A percentile compares a stretch with the other conserved stretches of the same genome.
Conservation (phyloP, 2,797 vertebrate genomes). For the Poecilia wingei region DNA sequence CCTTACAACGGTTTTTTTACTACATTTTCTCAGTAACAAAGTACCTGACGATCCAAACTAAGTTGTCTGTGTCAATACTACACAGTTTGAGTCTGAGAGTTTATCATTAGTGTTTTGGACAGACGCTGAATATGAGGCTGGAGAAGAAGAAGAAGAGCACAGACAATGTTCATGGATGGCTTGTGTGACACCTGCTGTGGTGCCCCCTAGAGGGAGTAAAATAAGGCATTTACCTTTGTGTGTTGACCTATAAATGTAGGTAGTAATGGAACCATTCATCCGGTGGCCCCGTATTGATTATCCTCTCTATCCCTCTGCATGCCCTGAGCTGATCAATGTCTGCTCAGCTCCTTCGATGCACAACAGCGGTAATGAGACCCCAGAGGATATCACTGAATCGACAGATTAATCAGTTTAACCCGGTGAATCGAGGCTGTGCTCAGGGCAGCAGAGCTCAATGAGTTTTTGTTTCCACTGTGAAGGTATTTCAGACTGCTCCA, state of each 20-base stretch:
- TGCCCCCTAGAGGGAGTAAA: background rate
- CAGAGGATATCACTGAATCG: conserved; percentile 54
- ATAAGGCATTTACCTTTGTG: background rate
- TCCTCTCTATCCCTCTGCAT: conserved; percentile 9
- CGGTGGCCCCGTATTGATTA: conserved; percentile 35
- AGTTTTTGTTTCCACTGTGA: conserved; percentile 52
- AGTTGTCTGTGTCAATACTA: background rate
- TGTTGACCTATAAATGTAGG: background rate
- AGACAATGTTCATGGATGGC: background rate
- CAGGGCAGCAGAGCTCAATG: conserved; percentile 33
- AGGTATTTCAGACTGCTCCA: conserved; percentile 38
- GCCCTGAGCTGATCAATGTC: conserved; percentile 51
- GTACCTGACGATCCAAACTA: background rate
- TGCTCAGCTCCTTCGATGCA: conserved; percentile 38
- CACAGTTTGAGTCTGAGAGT: background rate
- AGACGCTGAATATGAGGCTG: background rate
- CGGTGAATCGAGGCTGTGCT: conserved; percentile 45
- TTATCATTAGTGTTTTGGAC: background rate
- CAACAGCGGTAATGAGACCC: conserved; percentile 55
- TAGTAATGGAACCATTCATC: conserved; percentile 5
- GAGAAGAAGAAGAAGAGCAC: background rate
- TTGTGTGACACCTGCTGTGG: background rate
- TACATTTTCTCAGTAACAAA: background rate
- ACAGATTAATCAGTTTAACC: conserved; percentile 65
- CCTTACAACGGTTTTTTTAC: background rate